Base-by-base conservation (phyloP, 2,113 vertebrate genomes). In the Tauraco erythrolophus region DNA sequence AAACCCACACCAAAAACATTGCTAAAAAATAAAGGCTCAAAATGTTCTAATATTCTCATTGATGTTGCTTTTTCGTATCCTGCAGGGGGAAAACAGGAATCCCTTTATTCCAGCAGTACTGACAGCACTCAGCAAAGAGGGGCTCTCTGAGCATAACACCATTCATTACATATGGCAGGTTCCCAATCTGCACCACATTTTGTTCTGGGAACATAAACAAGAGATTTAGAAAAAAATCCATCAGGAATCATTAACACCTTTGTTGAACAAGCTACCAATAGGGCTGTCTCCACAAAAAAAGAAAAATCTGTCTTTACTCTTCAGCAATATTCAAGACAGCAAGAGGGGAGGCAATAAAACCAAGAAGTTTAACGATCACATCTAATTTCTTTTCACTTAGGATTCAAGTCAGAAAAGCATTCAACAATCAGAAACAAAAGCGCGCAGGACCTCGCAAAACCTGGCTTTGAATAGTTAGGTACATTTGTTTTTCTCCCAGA, bases 131-230 rank as follows among this genome's bases (percentile, higher is more conserved):
- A 43, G 71, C 31, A 69, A 87, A 81, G 54, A 82, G 61, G 27
- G 24, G 66, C 33, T 79, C 21, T 35, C 43, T 51, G 43, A 48
- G 33, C 37, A 8, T 7, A 90, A 74, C 62, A 94, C 41, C 75
- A 69, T 28, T 50, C 53, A n/a, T 13, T 89, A 62, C 54, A 70
- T 14, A 30, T 35, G 88, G 77, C 87, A 96, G 75, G 58, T 74
- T 79, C 95, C 82, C 62, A 83, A 58, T 58, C 54, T 82, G 60
- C 56, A 81, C 60, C 77, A 33, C 45, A 83, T 69, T 93, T 94
- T 94, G 74, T 72, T 93, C 78, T 83, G 85, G 70, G 81, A 95
- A 95, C 65, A 78, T 24, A 82, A 96, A 79, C 74, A 89, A 84
- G 54, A 94, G 84, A 60, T 76, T 89, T 14, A 76, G 53, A 76